phyloP scores from a whole-genome alignment of 2,113 vertebrate genomes.

The Burhinus bistriatus region DNA sequence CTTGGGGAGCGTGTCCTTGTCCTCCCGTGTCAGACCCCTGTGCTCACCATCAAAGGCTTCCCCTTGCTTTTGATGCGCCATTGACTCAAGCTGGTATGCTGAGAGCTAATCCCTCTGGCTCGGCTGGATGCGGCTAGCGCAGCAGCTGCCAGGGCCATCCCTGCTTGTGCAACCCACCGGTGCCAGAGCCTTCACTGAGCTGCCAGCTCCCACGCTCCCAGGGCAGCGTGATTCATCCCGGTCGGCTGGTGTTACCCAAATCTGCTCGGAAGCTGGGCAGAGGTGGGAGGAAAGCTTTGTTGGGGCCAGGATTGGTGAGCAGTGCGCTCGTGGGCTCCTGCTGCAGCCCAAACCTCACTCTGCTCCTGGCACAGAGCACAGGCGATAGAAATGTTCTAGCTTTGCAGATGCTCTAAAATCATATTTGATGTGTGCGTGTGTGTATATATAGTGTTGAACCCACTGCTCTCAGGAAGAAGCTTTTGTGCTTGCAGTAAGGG shows the following conservation, averaged over 20 bases:
- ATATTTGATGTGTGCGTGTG: rapidly evolving
- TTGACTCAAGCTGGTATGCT: neutral
- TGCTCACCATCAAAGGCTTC: neutral
- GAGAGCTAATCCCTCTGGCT: neutral
- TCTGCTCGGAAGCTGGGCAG: neutral
- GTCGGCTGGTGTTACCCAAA: neutral
- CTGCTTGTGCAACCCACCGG: rapidly evolving
- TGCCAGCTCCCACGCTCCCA: neutral
- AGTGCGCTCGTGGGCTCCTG: neutral
- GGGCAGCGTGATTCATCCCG: neutral
- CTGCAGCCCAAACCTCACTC: neutral
- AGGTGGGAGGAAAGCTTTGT: neutral
- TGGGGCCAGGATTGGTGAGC: rapidly evolving
- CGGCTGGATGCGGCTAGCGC: rapidly evolving
- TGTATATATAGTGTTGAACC: neutral
- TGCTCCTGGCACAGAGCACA: neutral
- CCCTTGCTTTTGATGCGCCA: neutral
- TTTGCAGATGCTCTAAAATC: neutral
- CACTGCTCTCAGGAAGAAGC: neutral
- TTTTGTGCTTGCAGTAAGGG: neutral
- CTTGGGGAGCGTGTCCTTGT: neutral
- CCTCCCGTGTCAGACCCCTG: neutral
- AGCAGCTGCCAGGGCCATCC: neutral
- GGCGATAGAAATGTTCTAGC: neutral
- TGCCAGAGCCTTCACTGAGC: neutral